Conservation (phyloP, 2,113 vertebrate species). For the Ovis canadensis region DNA sequence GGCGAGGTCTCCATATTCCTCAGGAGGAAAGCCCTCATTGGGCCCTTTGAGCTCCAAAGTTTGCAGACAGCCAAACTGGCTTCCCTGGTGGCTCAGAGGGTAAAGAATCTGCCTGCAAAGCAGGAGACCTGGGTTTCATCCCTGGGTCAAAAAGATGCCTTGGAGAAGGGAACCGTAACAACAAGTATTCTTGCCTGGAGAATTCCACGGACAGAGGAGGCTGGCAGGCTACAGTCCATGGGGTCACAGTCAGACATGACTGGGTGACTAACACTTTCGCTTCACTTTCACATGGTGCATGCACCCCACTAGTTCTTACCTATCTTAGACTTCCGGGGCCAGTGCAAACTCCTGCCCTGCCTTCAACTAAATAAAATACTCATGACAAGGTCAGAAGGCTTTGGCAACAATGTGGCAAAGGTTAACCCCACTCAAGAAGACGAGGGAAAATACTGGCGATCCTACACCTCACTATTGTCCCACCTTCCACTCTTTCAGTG, state of each 20-base stretch:
- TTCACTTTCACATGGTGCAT: background rate
- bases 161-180: background rate
- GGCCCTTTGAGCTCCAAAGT: background rate
- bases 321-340: background rate
- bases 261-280: background rate
- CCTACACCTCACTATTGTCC: background rate
- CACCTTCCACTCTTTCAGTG: background rate
- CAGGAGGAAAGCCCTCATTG: background rate
- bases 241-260: background rate
- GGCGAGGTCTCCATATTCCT: accelerated
- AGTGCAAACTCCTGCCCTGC: background rate
- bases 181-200: background rate
- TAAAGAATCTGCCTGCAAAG: background rate
- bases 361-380: background rate
- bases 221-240: background rate
- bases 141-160: background rate
- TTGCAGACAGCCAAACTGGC: background rate
- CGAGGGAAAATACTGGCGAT: background rate
- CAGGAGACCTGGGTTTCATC: background rate
- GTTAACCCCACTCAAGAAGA: background rate
- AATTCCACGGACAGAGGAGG: background rate
- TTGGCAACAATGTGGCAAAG: background rate
- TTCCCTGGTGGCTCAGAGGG: background rate
- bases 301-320: background rate
- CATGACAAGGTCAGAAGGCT: background rate